Evolutionary conservation across 2,113 vertebrate species (phyloP), one percentile per base, ranked within the genome.

Genomic region (Merops nubicus): DNA sequence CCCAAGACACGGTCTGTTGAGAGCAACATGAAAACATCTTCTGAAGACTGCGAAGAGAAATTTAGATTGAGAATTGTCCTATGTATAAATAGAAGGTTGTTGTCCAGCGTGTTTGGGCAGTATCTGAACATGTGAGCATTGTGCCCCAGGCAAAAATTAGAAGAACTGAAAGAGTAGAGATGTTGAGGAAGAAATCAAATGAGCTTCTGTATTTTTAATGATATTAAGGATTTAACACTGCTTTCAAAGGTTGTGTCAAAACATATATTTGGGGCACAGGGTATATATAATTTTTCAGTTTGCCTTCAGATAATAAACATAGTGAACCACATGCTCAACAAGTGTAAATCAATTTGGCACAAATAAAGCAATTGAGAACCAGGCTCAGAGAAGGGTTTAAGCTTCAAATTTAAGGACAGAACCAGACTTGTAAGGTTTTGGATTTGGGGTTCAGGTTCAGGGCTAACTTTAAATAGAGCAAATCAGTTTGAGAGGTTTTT

Each of bases 1-100:
- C 69, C 23, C 0, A 0, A 80, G 79, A 77, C 29, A 36, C 53
- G 80, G 33, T 25, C 50, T 86, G 38, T n/a, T 64, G 57, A 81
- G 73, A 93, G 38, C 56, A 81, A 68, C 53, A 69, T 12, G 33
- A 65, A 89, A 93, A 78, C 17, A 17, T 88, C 75, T 94, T 84
- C 57, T 90, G 47, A 86, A 57, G 45, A 7, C 15, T 36, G 53
- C 40, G 42, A 92, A 74, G 31, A 45, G 86, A 90, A 74, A 26
- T 29, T 84, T 83, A 54, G 48, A 62, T 50, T 15, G n/a, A 85
- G 68, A 21, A 10, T 36, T 79, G 82, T 67, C 42, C 28, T 77
- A 12, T 47, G 29, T 88, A 31, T 67, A 56, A 85, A 59, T 65
- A 81, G 21, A 89, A 25, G 31, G 17, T 72, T 91, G 28, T 63